Base-by-base conservation (phyloP, 2,888 invertebrate genomes). In the Philopedon plagiatum region DNA sequence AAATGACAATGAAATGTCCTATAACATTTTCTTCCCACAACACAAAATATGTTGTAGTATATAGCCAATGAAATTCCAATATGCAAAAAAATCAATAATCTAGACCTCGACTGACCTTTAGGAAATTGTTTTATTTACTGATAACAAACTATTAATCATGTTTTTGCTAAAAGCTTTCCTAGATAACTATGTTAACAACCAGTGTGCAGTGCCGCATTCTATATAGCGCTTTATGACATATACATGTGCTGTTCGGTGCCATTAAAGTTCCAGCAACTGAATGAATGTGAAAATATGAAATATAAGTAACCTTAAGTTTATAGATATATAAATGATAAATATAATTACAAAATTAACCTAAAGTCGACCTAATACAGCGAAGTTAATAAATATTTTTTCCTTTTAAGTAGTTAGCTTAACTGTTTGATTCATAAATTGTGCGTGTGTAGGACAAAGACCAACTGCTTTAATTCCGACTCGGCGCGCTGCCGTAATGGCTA, bases 111-210 rank as follows among this genome's bases (percentile, higher is more conserved):
- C 9, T 26, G 32, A 29, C 32, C 56, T 56, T 32, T 56, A 15
- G 11, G 32, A 11, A 32, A 56, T 29, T 56, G 23, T 51, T 29
- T 51, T 29, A 56, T 56, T 56, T 18, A 9, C 32, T 56, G 32
- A 56, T 56, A 34, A 54, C 15, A 26, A 32, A 56, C 18, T 56
- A 56, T 32, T 56, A 56, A 56, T 56, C 56, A 56, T 56, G 32
- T 18, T 56, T 56, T 56, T 32, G 56, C 56, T 56, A 56, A 56
- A 56, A 56, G 56, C 32, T 56, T 56, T 56, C 32, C 56, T 34
- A 56, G 56, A 56, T 56, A 56, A 56, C 23, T 18, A 56, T 56
- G 34, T 56, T 32, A 34, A 29, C 11, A 18, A 32, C 29, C 9
- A 19, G 7, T 56, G 18, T 19, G 13, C 9, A 19, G 7, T 56